Evolutionary conservation across 1,140 invertebrate species (phyloP), one percentile per base, ranked within the genome.

Genomic region (Cydia pomonella): DNA sequence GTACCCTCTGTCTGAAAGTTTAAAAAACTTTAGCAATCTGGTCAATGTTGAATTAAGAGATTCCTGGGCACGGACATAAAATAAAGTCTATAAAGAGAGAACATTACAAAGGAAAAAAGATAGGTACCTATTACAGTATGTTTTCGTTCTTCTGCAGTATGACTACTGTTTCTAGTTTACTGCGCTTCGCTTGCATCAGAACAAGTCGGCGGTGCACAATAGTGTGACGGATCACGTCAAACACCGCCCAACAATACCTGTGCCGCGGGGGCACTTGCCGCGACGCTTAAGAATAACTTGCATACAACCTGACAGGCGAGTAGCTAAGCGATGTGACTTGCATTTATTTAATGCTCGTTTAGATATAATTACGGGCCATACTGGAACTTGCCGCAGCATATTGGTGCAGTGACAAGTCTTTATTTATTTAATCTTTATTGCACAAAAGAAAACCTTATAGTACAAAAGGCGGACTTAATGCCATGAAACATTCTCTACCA

Each of bases 161-260:
- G 13, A 25, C n/a, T 69, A 69, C 64, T 69, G 64, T 33, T 69
- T 33, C 25, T 38, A 10, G 21, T 18, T 18, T 69, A 69, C 33
- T 69, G 29, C 18, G 63, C 10, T 3, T 6, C 63, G 27, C 64
- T 69, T 69, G 64, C 64, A 38, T 33, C 64, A 69, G 64, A 69
- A 69, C 64, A 69, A 38, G 27, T 41, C 16, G 13, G 16, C 64
- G 33, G 16, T 33, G n/a, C 33, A 69, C 64, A 69, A 69, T 69
- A 33, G 16, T 69, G n/a, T 69, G 64, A 69, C 64, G 64, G 64
- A 69, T 69, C 64, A n/a, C n/a, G 64, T 69, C 64, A 69, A 33
- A 69, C 63, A 41, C n/a, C 13, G 33, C n/a, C 27, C 16, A 18
- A 69, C 29, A 38, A 69, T 69, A 41, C 16, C 21, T 12, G 53